phyloP scores from a whole-genome alignment of 2,888 invertebrate species.

The Tetanocera ferruginea region DNA sequence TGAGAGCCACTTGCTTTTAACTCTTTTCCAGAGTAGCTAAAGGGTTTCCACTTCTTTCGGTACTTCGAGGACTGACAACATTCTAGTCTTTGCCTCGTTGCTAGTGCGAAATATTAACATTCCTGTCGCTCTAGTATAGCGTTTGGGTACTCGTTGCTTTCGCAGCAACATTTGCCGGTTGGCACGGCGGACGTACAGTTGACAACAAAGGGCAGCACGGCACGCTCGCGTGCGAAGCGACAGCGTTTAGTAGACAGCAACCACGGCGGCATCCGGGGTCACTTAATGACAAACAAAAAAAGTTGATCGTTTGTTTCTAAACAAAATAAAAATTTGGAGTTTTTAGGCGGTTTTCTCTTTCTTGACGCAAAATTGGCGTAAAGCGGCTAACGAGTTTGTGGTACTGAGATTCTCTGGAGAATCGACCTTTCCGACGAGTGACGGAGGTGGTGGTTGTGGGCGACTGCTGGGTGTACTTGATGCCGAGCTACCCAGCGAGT shows the following conservation, averaged over 20 bases:
- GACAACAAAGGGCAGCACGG: conserved; percentile 38
- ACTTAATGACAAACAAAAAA: conserved; percentile 59
- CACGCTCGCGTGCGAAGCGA: conserved; percentile 34
- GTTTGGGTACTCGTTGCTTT: conserved; percentile 45
- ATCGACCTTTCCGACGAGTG: conserved; percentile 48
- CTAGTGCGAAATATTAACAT: conserved; percentile 45
- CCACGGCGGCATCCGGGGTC: conserved; percentile 16
- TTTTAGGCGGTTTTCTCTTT: conserved; percentile 77
- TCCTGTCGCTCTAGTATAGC: conserved; percentile 48
- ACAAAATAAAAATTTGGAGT: conserved; percentile 57
- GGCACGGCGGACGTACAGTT: conserved; percentile 5
- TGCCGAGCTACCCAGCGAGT: conserved; percentile 75
- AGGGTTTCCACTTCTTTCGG: not conserved
- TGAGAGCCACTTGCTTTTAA: not conserved
- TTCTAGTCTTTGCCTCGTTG: conserved; percentile 25
- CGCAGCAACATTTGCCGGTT: conserved; percentile 16
- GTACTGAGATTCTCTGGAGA: conserved; percentile 64
- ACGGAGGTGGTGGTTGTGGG: conserved; percentile 67
- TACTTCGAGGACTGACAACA: conserved; percentile 25
- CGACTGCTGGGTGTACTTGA: conserved; percentile 53
- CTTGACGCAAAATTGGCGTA: conserved; percentile 97
- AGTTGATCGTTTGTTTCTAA: conserved; percentile 54
- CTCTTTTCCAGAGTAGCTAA: conserved; percentile 7
- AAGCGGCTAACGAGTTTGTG: conserved; percentile 92
- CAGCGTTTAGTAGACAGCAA: conserved; percentile 8